phyloP scores from a whole-genome alignment of 2,888 invertebrate genomes.

The Dryobotodes eremita region DNA sequence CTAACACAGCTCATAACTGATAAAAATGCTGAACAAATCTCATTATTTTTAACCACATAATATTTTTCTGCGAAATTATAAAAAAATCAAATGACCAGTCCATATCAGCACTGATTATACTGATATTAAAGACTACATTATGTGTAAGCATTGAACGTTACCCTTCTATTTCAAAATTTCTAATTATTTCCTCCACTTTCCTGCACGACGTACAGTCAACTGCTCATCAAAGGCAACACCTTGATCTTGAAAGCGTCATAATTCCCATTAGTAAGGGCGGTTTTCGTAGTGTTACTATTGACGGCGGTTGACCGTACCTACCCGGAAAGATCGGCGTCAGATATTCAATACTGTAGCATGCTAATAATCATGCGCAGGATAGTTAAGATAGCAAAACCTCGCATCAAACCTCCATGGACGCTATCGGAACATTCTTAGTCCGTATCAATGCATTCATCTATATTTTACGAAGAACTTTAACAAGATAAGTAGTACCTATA shows the following conservation, averaged over 20 bases:
- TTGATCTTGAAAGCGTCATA: neutral
- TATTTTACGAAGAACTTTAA: conserved; percentile 53
- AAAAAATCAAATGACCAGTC: conserved; percentile 31
- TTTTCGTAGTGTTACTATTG: neutral
- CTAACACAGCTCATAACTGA: conserved; percentile 55
- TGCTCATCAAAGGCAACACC: neutral
- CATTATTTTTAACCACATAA: conserved; percentile 27
- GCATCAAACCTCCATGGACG: conserved; percentile 52
- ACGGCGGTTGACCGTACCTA: conserved; percentile 1
- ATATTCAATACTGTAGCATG: conserved; percentile 52
- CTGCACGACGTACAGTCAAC: conserved; percentile 7
- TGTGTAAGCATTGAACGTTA: conserved; percentile 1
- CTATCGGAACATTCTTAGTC: conserved; percentile 55
- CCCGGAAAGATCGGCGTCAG: conserved; percentile 56
- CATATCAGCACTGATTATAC: conserved; percentile 11
- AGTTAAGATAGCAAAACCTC: conserved; percentile 46
- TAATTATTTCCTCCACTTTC: conserved; percentile 31
- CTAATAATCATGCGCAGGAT: conserved; percentile 42
- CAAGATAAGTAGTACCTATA: conserved; percentile 37
- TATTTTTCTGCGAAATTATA: conserved; percentile 23
- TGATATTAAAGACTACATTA: conserved; percentile 6
- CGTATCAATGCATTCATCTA: conserved; percentile 59
- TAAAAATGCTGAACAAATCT: conserved; percentile 37
- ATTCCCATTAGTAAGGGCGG: neutral
- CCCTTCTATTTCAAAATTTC: conserved; percentile 6